Conservation (phyloP, 2,797 vertebrate genomes). For the Synanceia verrucosa region DNA sequence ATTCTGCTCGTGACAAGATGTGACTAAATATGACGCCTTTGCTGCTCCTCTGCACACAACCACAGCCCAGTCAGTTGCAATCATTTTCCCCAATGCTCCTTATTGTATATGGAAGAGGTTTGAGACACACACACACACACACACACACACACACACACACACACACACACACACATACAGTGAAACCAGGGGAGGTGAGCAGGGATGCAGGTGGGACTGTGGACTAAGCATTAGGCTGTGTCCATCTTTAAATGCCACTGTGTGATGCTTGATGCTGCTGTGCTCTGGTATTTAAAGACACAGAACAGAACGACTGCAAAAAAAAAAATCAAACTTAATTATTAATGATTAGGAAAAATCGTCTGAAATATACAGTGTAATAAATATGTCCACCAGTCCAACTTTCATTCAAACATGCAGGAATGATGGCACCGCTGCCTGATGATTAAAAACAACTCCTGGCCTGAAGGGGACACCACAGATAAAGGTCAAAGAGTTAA, state of each 20-base stretch:
- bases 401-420: slow-evolving; percentile 6
- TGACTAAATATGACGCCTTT: slow-evolving; percentile 48
- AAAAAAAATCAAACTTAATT: background rate
- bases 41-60: slow-evolving; percentile 18
- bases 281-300: background rate
- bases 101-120: slow-evolving; percentile 22
- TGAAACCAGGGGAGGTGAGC: background rate
- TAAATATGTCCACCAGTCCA: background rate
- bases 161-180: background rate
- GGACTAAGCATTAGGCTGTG: background rate
- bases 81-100: slow-evolving; percentile 17
- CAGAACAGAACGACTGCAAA: background rate
- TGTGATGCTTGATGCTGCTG: background rate
- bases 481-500: slow-evolving; percentile 62
- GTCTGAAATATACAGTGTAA: background rate
- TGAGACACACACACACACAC: background rate
- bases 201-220: background rate
- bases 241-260: slow-evolving; percentile 2
- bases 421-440: background rate
- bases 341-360: background rate
- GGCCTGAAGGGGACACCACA: slow-evolving; percentile 45
- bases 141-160: too few relatives aligned
- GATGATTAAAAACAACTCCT: slow-evolving; percentile 48
- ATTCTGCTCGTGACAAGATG: slow-evolving; percentile 42
- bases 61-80: slow-evolving; percentile 22